phyloP scores from a whole-genome alignment of 2,888 invertebrate species.

The Amphimallon solstitiale region DNA sequence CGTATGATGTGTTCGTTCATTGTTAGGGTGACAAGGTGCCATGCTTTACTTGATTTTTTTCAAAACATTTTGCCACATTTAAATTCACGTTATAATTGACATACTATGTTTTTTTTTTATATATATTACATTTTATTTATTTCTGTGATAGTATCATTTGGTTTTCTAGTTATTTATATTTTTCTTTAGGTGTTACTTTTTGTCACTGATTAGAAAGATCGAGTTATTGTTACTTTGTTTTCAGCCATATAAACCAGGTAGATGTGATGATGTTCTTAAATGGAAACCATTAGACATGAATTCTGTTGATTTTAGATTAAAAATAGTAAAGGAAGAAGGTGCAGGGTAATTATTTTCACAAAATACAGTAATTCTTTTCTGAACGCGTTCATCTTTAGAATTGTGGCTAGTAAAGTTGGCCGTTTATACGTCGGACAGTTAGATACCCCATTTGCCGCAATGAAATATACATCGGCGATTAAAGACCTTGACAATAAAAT shows the following conservation, averaged over 20 bases:
- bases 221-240: constrained; percentile 52
- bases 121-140: too few species aligned
- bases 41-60: too few species aligned
- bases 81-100: too few species aligned
- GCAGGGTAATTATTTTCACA: constrained; percentile 70
- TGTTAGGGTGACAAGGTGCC: too few species aligned
- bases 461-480: constrained; percentile 83
- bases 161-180: too few species aligned
- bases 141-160: too few species aligned
- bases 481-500: constrained; percentile 90
- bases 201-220: constrained; percentile 29
- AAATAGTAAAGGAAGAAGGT: constrained; percentile 78
- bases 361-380: constrained; percentile 21
- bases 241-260: constrained; percentile 85
- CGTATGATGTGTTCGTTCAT: too few species aligned
- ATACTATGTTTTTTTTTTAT: too few species aligned
- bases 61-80: too few species aligned
- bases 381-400: constrained; percentile 62
- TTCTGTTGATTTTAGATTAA: constrained; percentile 94
- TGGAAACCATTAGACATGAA: constrained; percentile 97
- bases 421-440: constrained; percentile 81
- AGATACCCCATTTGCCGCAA: constrained; percentile 74
- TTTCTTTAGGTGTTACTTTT: not conserved
- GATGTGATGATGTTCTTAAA: constrained; percentile 87
- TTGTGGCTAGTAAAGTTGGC: constrained; percentile 75